Evolutionary conservation across 2,797 vertebrate species (phyloP), one percentile per base, ranked within the genome.

Genomic region (Sebastes taczanowskii): DNA sequence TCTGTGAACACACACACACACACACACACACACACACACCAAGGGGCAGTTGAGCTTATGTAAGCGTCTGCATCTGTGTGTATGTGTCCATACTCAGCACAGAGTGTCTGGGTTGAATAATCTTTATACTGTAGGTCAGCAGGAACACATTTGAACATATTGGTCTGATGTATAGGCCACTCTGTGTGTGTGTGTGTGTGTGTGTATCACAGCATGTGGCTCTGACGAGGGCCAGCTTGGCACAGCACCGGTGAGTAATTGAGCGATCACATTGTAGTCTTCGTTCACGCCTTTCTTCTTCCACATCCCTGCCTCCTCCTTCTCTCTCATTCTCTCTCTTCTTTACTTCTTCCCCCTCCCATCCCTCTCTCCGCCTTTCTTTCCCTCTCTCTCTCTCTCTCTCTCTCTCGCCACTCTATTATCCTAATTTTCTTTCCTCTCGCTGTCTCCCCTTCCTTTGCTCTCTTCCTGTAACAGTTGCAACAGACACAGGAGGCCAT

Each of bases 181-280:
- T 55, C 77, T 66, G 76, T 67, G 72, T 73, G 71, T 63, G 55
- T 73, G 23, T 74, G 58, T 34, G 10, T 16, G 61, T 38, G 63
- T 60, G 72, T 79, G 68, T 81, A 7, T 85, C 66, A 6, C 81
- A 87, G 86, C 84, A 79, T 89, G 91, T 82, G 83, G 88, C 60
- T 89, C 59, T 86, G 88, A 80, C 46, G 77, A 82, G 65, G 77
- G 76, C 91, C 92, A 89, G 88, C 89, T 91, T 91, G 93, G 86
- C 91, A 80, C 77, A 72, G 76, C 66, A 25, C 62, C 82, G 78
- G 71, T 86, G 91, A 90, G 87, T 92, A 94, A 93, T 87, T 94
- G 91, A 94, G 89, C 77, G 80, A 87, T 79, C 85, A 84, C 88
- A 89, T 86, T 88, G 78, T 88, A 80, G 84, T 90, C 83, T 89